A percentile compares a stretch with the other conserved stretches of the same genome.
Evolutionary conservation across 1,140 invertebrate genomes (phyloP).

Genomic region (Chrysopa pallens): DNA sequence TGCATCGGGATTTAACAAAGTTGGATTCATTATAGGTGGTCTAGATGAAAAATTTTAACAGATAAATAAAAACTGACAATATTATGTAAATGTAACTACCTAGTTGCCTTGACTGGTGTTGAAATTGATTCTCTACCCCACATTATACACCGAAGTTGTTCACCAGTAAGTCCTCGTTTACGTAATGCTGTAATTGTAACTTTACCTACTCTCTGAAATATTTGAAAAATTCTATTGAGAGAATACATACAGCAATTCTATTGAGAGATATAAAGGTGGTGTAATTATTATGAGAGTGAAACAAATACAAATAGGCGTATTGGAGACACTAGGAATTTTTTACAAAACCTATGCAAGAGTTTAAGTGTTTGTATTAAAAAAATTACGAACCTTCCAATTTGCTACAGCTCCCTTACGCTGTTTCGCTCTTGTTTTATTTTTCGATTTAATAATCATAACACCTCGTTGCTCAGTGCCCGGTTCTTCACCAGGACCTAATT

Average conservation of each 20-base stretch:
- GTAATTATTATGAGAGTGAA: too few species aligned
- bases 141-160: constrained; percentile 68
- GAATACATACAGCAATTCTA: too few species aligned
- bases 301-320: too few species aligned
- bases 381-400: constrained; percentile 80
- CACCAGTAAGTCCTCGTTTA: constrained; percentile 68
- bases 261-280: not conserved
- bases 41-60: constrained; percentile 7
- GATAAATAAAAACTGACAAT: not conserved
- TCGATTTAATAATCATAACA: constrained; percentile 95
- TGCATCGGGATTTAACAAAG: constrained; percentile 15
- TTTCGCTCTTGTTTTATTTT: constrained; percentile 87
- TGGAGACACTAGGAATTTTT: too few species aligned
- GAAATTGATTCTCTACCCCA: constrained; percentile 74
- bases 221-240: constrained; percentile 2
- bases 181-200: constrained; percentile 68
- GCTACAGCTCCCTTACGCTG: constrained; percentile 89
- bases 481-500: constrained; percentile 65
- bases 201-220: constrained; percentile 60
- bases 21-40: constrained; percentile 14
- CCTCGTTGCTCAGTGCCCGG: constrained; percentile 69
- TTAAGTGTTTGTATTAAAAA: constrained; percentile 2
- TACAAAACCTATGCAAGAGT: too few species aligned
- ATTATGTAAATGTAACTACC: constrained; percentile 4
- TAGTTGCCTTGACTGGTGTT: constrained; percentile 52